phyloP scores from a whole-genome alignment of 2,113 vertebrate species.

The Gymnorhina tibicen region DNA sequence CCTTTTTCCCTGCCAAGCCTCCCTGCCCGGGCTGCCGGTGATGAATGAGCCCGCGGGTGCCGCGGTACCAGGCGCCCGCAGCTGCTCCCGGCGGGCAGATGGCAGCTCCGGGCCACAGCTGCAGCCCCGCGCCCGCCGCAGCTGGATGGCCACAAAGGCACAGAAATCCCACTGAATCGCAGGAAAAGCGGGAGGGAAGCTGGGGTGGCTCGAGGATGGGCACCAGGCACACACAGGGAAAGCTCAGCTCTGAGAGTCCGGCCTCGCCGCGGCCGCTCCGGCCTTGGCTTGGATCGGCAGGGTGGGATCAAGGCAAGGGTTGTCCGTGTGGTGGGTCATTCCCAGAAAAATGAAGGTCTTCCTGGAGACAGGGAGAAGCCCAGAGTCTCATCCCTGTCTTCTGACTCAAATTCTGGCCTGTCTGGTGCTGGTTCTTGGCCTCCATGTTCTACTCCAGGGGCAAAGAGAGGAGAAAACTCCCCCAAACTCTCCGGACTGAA shows the following conservation, averaged over 20 bases:
- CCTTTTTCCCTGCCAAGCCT: background rate
- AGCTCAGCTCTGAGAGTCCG: background rate
- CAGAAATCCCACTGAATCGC: background rate
- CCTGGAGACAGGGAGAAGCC: background rate
- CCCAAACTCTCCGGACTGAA: fast-evolving
- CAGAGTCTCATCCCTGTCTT: background rate
- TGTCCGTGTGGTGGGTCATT: fast-evolving
- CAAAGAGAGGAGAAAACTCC: background rate
- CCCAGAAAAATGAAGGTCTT: background rate
- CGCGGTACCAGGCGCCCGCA: background rate
- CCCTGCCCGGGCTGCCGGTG: background rate
- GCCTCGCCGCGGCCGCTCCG: fast-evolving
- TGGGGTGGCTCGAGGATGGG: background rate
- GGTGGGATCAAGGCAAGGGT: background rate
- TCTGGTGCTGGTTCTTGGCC: fast-evolving
- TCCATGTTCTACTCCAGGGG: fast-evolving
- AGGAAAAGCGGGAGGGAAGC: background rate
- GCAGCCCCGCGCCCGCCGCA: background rate
- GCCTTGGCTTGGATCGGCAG: fast-evolving
- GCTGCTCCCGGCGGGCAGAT: background rate
- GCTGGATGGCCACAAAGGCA: background rate
- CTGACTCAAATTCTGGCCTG: background rate
- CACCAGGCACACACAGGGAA: background rate
- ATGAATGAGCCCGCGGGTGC: background rate
- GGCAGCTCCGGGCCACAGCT: constrained; percentile 39